A percentile compares a stretch with the other conserved stretches of the same genome.
phyloP scores from a whole-genome alignment of 2,888 invertebrate species.

The Tortrix viridana region DNA sequence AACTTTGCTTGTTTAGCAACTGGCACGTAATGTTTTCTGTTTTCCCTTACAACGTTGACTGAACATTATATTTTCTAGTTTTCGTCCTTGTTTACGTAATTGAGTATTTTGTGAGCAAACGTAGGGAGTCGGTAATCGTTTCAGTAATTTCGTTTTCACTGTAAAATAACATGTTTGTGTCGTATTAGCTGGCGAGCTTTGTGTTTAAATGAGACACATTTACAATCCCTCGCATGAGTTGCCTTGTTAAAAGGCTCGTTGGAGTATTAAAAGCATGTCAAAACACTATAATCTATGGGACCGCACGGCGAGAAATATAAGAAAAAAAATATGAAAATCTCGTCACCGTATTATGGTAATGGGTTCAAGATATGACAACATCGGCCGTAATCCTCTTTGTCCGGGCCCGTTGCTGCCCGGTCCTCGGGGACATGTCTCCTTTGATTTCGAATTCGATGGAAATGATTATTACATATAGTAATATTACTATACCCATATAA shows the following conservation, averaged over 20 bases:
- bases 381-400: slow-evolving; percentile 80
- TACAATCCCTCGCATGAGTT: slow-evolving; percentile 51
- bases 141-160: slow-evolving; percentile 64
- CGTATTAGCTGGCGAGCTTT: slow-evolving; percentile 46
- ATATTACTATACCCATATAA: slow-evolving; percentile 44
- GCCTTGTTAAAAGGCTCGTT: slow-evolving; percentile 47
- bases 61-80: slow-evolving; percentile 56
- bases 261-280: slow-evolving; percentile 46
- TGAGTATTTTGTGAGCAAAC: slow-evolving; percentile 73
- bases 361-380: slow-evolving; percentile 75
- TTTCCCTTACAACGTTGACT: slow-evolving; percentile 66
- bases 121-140: slow-evolving; percentile 65
- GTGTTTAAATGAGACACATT: slow-evolving; percentile 47
- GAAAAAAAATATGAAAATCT: slow-evolving; percentile 69
- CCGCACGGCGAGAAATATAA: slow-evolving; percentile 65
- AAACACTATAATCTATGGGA: slow-evolving; percentile 54
- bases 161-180: slow-evolving; percentile 51
- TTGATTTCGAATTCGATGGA: slow-evolving; percentile 78
- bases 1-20: slow-evolving; percentile 75
- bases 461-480: too few species aligned
- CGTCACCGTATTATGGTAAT: slow-evolving; percentile 79
- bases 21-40: slow-evolving; percentile 65
- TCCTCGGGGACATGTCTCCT: slow-evolving; percentile 69
- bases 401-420: slow-evolving; percentile 68
- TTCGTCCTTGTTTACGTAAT: slow-evolving; percentile 74